These are phyloP conservation scores for Lepeophtheirus nordmannii DNA, from an alignment of 2,888 invertebrate genomes.

Conservation along the genomic window DNA sequence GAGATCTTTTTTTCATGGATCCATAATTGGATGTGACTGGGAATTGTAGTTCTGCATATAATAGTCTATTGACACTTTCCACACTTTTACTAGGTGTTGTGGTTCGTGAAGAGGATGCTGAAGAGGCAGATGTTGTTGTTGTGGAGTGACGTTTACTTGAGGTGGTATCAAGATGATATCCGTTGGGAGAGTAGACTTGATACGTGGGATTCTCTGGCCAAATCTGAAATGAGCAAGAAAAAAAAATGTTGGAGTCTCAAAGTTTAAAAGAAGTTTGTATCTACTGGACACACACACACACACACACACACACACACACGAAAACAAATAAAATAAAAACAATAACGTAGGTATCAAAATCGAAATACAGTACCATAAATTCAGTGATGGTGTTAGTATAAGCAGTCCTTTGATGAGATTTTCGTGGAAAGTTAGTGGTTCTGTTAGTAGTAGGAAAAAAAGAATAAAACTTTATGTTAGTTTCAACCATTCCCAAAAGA, in stretches of 20 bases:
- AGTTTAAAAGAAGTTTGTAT: too few species aligned
- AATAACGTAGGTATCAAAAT: too few species aligned
- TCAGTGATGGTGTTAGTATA: too few species aligned
- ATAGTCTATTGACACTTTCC: conserved; percentile 2
- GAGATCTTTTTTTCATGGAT: conserved; percentile 16
- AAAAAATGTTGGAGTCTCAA: background rate
- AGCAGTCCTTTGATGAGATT: too few species aligned
- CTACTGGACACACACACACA: too few species aligned
- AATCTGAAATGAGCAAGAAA: background rate
- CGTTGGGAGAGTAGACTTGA: conserved; percentile 19
- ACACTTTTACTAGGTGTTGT: conserved; percentile 3
- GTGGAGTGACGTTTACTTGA: background rate
- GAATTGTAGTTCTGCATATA: conserved; percentile 22
- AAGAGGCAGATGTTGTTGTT: background rate
- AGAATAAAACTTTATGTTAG: too few species aligned
- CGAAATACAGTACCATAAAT: too few species aligned
- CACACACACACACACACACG: too few species aligned
- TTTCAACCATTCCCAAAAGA: too few species aligned
- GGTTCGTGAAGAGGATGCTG: background rate
- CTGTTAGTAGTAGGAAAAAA: too few species aligned
- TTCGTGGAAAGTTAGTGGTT: too few species aligned
- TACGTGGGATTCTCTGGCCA: conserved; percentile 19
- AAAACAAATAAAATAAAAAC: too few species aligned
- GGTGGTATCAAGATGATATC: conserved; percentile 5
- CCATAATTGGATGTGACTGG: conserved; percentile 22